These are phyloP conservation scores for Tetramorium parvispinum DNA, from an alignment of 1,140 invertebrate genomes.

Conservation along the genomic window DNA sequence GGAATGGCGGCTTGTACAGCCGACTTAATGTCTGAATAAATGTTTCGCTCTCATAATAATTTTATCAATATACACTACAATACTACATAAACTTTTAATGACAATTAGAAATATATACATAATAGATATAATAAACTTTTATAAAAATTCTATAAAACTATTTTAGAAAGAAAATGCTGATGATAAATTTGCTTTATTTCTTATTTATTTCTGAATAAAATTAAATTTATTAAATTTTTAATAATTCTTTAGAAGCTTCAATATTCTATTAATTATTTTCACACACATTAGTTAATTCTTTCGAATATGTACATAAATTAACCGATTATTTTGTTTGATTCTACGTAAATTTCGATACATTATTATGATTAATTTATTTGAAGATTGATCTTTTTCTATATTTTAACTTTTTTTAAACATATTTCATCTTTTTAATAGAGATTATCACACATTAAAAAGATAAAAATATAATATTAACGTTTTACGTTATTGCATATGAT, in stretches of 20 bases:
- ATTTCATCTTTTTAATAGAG: not conserved
- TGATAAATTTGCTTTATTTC: not conserved
- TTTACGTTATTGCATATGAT: not conserved
- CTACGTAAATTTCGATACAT: not conserved
- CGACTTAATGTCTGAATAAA: not conserved
- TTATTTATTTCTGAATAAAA: not conserved
- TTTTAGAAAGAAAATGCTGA: not conserved
- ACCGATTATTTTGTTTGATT: not conserved
- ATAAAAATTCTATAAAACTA: not conserved
- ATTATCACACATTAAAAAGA: not conserved
- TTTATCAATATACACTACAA: not conserved
- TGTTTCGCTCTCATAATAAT: not conserved
- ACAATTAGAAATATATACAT: not conserved
- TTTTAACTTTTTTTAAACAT: not conserved
- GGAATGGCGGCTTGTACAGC: slow-evolving; percentile 49
- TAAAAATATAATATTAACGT: not conserved
- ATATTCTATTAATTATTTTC: not conserved
- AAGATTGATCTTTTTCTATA: not conserved
- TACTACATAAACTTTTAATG: not conserved
- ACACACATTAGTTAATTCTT: not conserved
- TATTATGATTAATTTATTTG: not conserved
- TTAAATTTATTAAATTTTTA: not conserved
- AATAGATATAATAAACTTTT: not conserved
- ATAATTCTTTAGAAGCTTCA: not conserved
- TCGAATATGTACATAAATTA: not conserved